Conservation (phyloP, 2,797 vertebrate species). For the Myotis pilosus region DNA sequence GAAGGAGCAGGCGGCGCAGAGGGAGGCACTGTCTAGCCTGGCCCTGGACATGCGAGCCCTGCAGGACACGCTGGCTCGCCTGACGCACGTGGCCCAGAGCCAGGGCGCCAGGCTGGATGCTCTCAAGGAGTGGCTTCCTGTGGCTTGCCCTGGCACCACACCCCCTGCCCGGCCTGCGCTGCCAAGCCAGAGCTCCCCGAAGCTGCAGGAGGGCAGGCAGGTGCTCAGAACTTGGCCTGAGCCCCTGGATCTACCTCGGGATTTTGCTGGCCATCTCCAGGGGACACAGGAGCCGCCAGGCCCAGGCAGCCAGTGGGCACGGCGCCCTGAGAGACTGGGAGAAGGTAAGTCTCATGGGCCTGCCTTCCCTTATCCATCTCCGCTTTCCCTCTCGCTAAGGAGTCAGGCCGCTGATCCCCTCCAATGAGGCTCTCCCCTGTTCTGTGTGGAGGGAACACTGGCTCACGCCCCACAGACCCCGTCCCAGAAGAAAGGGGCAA, state of each 20-base stretch:
- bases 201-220: not conserved
- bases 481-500: not conserved
- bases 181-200: not conserved
- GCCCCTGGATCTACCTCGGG: not conserved
- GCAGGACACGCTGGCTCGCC: constrained; percentile 67
- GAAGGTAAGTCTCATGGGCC: constrained; percentile 74
- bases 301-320: not conserved
- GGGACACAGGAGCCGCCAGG: not conserved
- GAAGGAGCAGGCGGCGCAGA: constrained; percentile 45
- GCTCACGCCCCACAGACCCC: too few species aligned
- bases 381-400: not conserved
- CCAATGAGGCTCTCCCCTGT: not conserved
- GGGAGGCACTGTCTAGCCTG: constrained; percentile 70
- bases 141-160: not conserved
- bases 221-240: not conserved
- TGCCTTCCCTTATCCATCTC: not conserved
- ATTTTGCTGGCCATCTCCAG: not conserved
- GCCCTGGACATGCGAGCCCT: constrained; percentile 72
- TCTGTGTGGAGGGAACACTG: not conserved
- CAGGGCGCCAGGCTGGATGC: constrained; percentile 74
- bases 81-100: constrained; percentile 70
- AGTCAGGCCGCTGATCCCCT: not conserved
- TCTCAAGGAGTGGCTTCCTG: constrained; percentile 69
- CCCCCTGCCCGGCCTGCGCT: not conserved
- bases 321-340: constrained; percentile 54